Evolutionary conservation across 2,797 vertebrate species (phyloP), one percentile per base, ranked within the genome.

Genomic region (Pipistrellus nathusii): DNA sequence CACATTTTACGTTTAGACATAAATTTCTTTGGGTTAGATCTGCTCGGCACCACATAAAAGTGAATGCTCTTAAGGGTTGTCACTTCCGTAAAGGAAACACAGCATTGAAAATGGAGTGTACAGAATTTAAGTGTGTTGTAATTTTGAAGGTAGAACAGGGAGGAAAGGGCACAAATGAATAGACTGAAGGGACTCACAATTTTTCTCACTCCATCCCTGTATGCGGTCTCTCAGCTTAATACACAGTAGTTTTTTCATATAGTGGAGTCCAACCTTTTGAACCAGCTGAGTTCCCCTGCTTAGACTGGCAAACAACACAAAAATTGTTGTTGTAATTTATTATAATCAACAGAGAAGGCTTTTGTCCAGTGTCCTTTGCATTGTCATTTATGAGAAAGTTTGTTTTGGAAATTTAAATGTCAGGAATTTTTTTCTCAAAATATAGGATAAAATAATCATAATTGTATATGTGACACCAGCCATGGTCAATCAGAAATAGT

Each of bases 361-460:
- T 88, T 57, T 25, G 51, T 93, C 18, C 51, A 48, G 15, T 82
- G 81, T 72, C 38, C 41, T 91, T 14, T 83, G 53, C 30, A 32
- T 92, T 46, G 55, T 71, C 59, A 68, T 66, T 35, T 66, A n/a
- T 73, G 57, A 92, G 86, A 88, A 69, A 38, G 53, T 27, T n/a
- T 92, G 21, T 15, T 46, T 90, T n/a, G 85, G 25, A 85, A 82
- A 77, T 88, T 44, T 88, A 44, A 77, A 94, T 92, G 8, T 89
- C 21, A 51, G 7, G 11, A 5, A 23, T 44, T 20, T 95, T 95
- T 80, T 23, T 38, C 46, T 81, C 11, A 66, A 78, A 72, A 30
- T 71, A 30, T 4, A 82, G 6, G 30, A 86, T 38, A 44, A 80
- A 44, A 8, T 83, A 44, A 57, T 62, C 0, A 30, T 71, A 69